phyloP scores from a whole-genome alignment of 2,797 vertebrate genomes.

The Channa striata region DNA sequence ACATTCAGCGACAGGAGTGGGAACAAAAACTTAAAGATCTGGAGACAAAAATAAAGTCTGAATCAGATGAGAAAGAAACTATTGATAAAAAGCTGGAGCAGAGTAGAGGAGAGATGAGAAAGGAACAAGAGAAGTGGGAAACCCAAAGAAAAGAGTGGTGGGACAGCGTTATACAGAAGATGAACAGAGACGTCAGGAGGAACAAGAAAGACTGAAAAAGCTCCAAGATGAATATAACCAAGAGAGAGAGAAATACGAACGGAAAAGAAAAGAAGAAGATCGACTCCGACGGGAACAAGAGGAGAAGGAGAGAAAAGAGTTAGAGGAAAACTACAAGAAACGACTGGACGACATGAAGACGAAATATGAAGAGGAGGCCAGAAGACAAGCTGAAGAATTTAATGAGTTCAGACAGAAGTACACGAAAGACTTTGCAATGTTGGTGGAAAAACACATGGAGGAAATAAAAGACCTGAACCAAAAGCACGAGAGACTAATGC shows the following conservation, averaged over 20 bases:
- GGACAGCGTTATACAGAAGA: too few relatives aligned
- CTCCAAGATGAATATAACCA: too few relatives aligned
- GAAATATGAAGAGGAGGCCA: not conserved
- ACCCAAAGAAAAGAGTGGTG: slow-evolving; percentile 7
- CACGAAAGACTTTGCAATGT: not conserved
- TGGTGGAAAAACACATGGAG: too few relatives aligned
- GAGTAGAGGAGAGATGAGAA: slow-evolving; percentile 7
- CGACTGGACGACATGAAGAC: not conserved
- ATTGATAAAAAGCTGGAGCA: slow-evolving; percentile 9
- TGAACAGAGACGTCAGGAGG: too few relatives aligned
- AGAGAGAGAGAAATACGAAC: too few relatives aligned
- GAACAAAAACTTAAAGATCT: slow-evolving; percentile 10
- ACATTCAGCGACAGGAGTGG: slow-evolving; percentile 20
- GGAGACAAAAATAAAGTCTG: not conserved
- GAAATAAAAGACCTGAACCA: too few relatives aligned
- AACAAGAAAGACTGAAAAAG: too few relatives aligned
- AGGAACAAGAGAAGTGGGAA: slow-evolving; percentile 15
- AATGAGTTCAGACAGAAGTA: not conserved
- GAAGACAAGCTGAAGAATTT: not conserved
- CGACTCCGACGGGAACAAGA: too few relatives aligned
- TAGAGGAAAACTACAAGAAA: not conserved
- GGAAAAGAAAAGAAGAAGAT: too few relatives aligned
- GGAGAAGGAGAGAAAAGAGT: not conserved
- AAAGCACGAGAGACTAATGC: too few relatives aligned
- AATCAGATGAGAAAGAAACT: not conserved